These are phyloP conservation scores for Eidolon dupreanum DNA, from an alignment of 2,797 vertebrate species.

Conservation along the genomic window DNA sequence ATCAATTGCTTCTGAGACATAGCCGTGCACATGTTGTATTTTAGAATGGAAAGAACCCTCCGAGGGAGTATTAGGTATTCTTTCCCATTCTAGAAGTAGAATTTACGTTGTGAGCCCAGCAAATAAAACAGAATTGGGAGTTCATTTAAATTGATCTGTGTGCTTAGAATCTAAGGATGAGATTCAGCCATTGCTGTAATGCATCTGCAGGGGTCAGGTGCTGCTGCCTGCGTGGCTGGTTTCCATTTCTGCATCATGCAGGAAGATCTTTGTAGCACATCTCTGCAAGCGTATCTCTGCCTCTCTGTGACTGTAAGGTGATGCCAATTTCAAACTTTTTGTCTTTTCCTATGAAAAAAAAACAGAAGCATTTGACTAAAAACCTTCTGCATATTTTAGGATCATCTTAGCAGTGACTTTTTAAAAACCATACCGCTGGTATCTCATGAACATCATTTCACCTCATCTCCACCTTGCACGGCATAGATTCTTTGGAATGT, in stretches of 20 bases:
- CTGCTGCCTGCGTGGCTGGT: background rate
- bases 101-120: conserved; percentile 12
- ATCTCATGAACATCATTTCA: background rate
- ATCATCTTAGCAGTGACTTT: background rate
- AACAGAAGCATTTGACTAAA: background rate
- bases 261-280: background rate
- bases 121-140: conserved; percentile 68
- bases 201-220: background rate
- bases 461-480: background rate
- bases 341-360: background rate
- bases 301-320: background rate
- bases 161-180: background rate
- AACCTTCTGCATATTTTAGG: background rate
- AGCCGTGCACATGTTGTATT: conserved; percentile 55
- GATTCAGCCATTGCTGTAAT: background rate
- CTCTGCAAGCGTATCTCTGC: background rate
- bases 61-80: conserved; percentile 63
- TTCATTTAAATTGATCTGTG: conserved; percentile 66
- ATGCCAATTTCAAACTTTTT: background rate
- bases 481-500: background rate
- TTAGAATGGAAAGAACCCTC: conserved; percentile 51
- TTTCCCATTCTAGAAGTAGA: conserved; percentile 67
- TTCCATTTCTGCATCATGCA: background rate
- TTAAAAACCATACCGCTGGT: background rate
- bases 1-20: conserved; percentile 66